Conservation (phyloP, 1,140 invertebrate genomes). For the Anagrus nilaparvatae region DNA sequence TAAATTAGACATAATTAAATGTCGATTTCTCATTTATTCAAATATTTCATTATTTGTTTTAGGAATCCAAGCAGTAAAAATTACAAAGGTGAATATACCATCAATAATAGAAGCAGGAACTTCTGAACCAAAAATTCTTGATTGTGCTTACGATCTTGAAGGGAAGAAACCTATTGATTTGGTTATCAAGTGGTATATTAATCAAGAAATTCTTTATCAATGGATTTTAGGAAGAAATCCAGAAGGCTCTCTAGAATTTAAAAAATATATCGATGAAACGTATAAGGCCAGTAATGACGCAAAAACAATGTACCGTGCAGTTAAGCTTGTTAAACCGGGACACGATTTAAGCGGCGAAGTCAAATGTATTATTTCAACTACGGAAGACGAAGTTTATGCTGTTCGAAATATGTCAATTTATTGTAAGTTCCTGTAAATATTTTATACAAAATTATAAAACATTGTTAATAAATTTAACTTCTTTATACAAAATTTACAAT, state of each 20-base stretch:
- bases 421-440: constrained; percentile 57
- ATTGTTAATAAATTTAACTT: too few relatives aligned
- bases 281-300: constrained; percentile 54
- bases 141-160: constrained; percentile 64
- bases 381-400: constrained; percentile 55
- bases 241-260: constrained; percentile 50
- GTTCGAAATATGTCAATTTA: constrained; percentile 62
- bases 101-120: constrained; percentile 56
- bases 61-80: constrained; percentile 39
- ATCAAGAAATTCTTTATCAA: constrained; percentile 61
- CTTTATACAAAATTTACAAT: too few relatives aligned
- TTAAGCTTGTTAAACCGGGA: constrained; percentile 58
- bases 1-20: too few relatives aligned
- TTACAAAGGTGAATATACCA: constrained; percentile 58
- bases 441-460: too few relatives aligned
- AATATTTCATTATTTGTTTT: constrained; percentile 15
- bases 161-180: constrained; percentile 42
- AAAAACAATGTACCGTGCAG: constrained; percentile 54
- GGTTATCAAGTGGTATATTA: constrained; percentile 72
- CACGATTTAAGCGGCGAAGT: constrained; percentile 65
- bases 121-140: constrained; percentile 53
- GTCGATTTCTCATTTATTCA: too few relatives aligned
- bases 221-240: constrained; percentile 60
- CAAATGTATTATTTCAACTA: constrained; percentile 62
- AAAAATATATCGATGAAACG: constrained; percentile 49